Base-by-base conservation (phyloP, 2,797 vertebrate genomes). In the Rhinichthys osculus region DNA sequence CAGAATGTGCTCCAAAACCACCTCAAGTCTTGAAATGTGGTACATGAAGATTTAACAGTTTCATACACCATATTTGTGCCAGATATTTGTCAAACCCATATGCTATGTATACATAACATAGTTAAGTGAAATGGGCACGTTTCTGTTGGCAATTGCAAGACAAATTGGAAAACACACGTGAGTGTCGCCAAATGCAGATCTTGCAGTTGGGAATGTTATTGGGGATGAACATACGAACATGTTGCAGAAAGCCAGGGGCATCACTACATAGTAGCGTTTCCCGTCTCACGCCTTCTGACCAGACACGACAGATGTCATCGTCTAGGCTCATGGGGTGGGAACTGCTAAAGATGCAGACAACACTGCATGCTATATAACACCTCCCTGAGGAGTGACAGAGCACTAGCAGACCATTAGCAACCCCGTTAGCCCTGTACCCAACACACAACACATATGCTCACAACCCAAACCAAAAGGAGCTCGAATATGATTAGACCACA, bases 211-310 rank as follows among this genome's bases (percentile, higher is more conserved):
- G 86, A 72, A 67, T 85, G 85, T 86, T 30, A 57, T 42, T 71
- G 82, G 79, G 84, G 78, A 84, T 67, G 87, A 80, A 83, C 90
- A 84, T 89, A 88, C 89, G 88, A 88, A 89, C 78, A 89, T 78
- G 82, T 66, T 88, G 84, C 89, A 76, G 87, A 88, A 88, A 86
- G 79, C 86, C 91, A 59, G 80, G 87, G 87, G 89, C 89, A 90
- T 91, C 94, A 93, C 95, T 96, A 95, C 96, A 96, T 93, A 91
- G 96, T 94, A 96, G 96, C 85, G 93, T 93, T 94, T 88, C 89
- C 91, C 92, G 76, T 83, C 81, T 83, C 59, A 74, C 70, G 76
- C 90, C 91, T 90, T 92, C 82, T 78, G 87, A 90, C 84, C 57
- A 90, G 69, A 91, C 86, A 87, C 89, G 90, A 88, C 66, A 83